A percentile compares a stretch with the other conserved stretches of the same genome.
These are phyloP conservation scores for Globia sparganii DNA, from an alignment of 2,888 invertebrate species.

Conservation along the genomic window DNA sequence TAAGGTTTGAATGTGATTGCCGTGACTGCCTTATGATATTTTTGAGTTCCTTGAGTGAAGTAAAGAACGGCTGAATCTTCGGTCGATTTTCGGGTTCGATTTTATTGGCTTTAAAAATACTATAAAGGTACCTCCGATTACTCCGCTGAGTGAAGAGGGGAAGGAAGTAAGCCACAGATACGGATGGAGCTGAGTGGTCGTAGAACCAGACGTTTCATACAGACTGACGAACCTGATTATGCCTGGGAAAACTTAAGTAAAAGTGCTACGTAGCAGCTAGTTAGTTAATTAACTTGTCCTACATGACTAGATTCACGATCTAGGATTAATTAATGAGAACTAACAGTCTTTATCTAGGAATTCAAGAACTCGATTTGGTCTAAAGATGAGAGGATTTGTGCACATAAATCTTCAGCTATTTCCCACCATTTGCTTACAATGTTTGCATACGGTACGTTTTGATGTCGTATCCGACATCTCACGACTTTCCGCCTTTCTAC, in stretches of 20 bases:
- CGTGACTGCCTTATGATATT: conserved; percentile 9
- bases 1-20: conserved; percentile 31
- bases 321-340: conserved; percentile 36
- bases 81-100: background rate
- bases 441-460: conserved; percentile 72
- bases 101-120: background rate
- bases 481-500: conserved; percentile 85
- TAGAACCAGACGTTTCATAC: background rate
- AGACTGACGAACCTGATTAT: conserved; percentile 2
- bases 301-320: conserved; percentile 26
- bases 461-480: conserved; percentile 82
- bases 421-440: conserved; percentile 67
- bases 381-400: conserved; percentile 45
- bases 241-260: conserved; percentile 45
- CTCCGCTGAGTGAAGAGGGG: background rate
- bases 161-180: background rate
- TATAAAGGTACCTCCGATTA: background rate
- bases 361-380: conserved; percentile 20
- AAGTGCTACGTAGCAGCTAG: conserved; percentile 16
- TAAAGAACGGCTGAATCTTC: conserved; percentile 2
- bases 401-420: conserved; percentile 55
- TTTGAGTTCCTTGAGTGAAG: background rate
- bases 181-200: background rate
- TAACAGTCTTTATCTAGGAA: background rate
- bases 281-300: conserved; percentile 14